Conservation (phyloP, 2,888 invertebrate genomes). For the Ophioninae sp. region DNA sequence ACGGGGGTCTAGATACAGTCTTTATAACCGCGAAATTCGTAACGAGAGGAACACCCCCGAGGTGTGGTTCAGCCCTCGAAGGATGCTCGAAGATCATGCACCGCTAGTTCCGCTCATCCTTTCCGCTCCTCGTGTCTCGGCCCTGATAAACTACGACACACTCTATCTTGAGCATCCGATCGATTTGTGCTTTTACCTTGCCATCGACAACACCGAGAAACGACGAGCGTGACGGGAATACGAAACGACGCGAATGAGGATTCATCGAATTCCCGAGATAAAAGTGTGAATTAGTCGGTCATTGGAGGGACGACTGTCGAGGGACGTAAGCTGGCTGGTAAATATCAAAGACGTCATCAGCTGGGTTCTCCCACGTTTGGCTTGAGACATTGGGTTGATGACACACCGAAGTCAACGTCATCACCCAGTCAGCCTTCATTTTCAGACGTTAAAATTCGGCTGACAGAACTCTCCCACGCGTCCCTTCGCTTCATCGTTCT, state of each 20-base stretch:
- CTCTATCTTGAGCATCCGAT: slow-evolving; percentile 46
- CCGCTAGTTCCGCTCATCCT: slow-evolving; percentile 24
- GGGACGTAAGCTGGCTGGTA: not conserved
- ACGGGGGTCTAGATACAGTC: slow-evolving; percentile 44
- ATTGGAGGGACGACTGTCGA: not conserved
- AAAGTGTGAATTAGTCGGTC: slow-evolving; percentile 14
- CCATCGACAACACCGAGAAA: slow-evolving; percentile 31
- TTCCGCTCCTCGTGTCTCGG: slow-evolving; percentile 28
- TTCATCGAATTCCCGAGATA: slow-evolving; percentile 29
- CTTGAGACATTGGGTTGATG: not conserved
- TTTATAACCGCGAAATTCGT: slow-evolving; percentile 58
- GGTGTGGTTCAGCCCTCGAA: slow-evolving; percentile 39
- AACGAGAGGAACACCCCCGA: slow-evolving; percentile 29
- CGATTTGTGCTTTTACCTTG: slow-evolving; percentile 43
- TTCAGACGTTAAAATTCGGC: not conserved
- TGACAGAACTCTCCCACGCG: not conserved
- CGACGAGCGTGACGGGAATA: slow-evolving; percentile 46
- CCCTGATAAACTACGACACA: slow-evolving; percentile 57
- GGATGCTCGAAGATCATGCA: slow-evolving; percentile 56
- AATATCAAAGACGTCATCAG: not conserved
- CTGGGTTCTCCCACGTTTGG: not conserved
- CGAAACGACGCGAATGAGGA: slow-evolving; percentile 22
- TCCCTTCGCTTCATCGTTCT: not conserved
- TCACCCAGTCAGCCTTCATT: not conserved
- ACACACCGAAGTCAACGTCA: too few species aligned